These are phyloP conservation scores for Myotis brandtii DNA, from an alignment of 2,113 vertebrate genomes.

Conservation along the genomic window DNA sequence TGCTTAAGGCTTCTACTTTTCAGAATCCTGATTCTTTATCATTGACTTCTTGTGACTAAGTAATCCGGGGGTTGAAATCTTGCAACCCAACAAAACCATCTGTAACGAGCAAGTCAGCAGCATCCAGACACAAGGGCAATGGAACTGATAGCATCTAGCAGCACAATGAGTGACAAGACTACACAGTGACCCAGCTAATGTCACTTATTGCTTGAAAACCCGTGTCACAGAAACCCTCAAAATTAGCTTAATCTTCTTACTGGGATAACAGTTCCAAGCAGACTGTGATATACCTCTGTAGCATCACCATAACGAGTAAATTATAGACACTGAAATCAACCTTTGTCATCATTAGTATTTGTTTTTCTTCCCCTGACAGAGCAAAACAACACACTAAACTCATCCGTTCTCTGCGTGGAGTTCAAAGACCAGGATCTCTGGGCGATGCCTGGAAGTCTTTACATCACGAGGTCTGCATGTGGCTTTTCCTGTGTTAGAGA, in stretches of 20 bases:
- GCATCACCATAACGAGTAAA: neutral
- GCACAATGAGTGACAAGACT: conserved; percentile 2
- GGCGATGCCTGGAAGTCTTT: neutral
- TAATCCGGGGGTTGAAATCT: neutral
- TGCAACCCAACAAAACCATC: neutral
- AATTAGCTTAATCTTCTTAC: neutral
- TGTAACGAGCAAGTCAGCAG: neutral
- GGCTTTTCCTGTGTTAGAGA: neutral
- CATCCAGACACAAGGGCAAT: conserved; percentile 17
- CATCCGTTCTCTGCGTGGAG: neutral
- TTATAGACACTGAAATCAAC: neutral
- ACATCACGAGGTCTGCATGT: neutral
- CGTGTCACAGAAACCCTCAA: neutral
- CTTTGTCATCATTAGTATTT: neutral
- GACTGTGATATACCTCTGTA: neutral
- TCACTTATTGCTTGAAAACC: neutral
- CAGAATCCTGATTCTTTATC: neutral
- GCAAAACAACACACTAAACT: neutral
- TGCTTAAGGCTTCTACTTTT: neutral
- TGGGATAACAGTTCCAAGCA: neutral
- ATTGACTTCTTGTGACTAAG: neutral
- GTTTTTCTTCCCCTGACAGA: neutral
- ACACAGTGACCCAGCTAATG: neutral
- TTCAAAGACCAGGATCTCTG: neutral
- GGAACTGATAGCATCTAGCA: neutral